These are phyloP conservation scores for Paratilapia polleni DNA, from an alignment of 2,113 vertebrate genomes.

Conservation along the genomic window DNA sequence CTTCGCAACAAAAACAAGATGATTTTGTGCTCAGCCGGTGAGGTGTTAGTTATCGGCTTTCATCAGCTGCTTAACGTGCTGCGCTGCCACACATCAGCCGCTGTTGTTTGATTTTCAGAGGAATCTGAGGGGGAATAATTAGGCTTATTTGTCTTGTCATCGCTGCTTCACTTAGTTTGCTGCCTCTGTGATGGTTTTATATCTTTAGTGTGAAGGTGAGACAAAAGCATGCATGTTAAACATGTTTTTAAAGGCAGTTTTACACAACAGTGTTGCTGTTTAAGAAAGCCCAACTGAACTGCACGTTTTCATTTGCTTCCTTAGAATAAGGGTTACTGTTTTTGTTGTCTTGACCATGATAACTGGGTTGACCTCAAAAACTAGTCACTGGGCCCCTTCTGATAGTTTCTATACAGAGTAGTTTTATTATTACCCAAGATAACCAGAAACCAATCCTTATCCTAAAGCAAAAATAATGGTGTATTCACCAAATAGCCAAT, in stretches of 20 bases:
- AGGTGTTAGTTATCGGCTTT: not conserved
- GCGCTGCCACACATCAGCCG: not conserved
- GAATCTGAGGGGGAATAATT: not conserved
- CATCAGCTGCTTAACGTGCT: not conserved
- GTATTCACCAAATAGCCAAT: not conserved
- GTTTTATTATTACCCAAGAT: not conserved
- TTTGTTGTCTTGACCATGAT: not conserved
- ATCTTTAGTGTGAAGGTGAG: not conserved
- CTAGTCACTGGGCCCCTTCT: not conserved
- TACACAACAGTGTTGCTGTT: not conserved
- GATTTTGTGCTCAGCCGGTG: not conserved
- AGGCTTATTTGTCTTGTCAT: accelerated
- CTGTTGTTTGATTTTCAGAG: not conserved
- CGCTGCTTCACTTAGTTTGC: not conserved
- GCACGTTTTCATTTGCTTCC: not conserved
- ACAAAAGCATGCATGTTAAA: not conserved
- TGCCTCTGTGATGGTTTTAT: not conserved
- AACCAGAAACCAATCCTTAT: not conserved
- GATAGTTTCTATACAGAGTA: not conserved
- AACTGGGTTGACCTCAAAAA: not conserved
- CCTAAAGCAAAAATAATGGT: not conserved
- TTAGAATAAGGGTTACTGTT: not conserved
- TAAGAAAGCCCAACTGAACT: not conserved
- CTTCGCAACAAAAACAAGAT: not conserved
- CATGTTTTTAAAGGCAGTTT: not conserved